Conservation (phyloP, 2,113 vertebrate genomes). For the Periophthalmodon schlosseri region DNA sequence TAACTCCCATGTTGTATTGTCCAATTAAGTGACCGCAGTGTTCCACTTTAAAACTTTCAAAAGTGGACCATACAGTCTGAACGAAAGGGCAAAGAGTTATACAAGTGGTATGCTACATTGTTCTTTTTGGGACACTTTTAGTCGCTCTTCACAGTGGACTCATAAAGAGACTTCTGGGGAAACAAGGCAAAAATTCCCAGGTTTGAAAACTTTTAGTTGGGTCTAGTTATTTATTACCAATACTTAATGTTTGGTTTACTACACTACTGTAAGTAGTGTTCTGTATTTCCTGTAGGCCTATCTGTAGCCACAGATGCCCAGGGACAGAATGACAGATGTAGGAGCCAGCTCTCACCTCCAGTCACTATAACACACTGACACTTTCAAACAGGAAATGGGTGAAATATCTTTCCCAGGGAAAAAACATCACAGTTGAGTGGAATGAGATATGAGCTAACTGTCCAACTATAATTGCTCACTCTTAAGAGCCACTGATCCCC, state of each 20-base stretch:
- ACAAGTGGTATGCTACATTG: not conserved
- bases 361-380: not conserved
- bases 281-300: not conserved
- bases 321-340: not conserved
- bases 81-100: not conserved
- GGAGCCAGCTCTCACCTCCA: not conserved
- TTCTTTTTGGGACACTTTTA: too few relatives aligned
- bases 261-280: too few relatives aligned
- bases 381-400: not conserved
- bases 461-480: too few relatives aligned
- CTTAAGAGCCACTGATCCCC: too few relatives aligned
- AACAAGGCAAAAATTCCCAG: not conserved
- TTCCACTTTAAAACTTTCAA: not conserved
- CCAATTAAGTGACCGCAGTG: too few relatives aligned
- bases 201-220: too few relatives aligned
- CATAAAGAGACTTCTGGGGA: not conserved
- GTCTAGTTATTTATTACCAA: too few relatives aligned
- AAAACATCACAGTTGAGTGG: too few relatives aligned
- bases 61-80: not conserved
- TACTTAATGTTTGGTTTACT: too few relatives aligned
- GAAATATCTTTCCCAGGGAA: too few relatives aligned
- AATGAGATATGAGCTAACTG: too few relatives aligned
- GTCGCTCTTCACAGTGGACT: not conserved
- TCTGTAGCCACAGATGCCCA: not conserved
- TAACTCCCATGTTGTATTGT: too few relatives aligned